A percentile compares a stretch with the other conserved stretches of the same genome.
Evolutionary conservation across 2,888 invertebrate species (phyloP).

Genomic region (Trypoxylon attenuatum): DNA sequence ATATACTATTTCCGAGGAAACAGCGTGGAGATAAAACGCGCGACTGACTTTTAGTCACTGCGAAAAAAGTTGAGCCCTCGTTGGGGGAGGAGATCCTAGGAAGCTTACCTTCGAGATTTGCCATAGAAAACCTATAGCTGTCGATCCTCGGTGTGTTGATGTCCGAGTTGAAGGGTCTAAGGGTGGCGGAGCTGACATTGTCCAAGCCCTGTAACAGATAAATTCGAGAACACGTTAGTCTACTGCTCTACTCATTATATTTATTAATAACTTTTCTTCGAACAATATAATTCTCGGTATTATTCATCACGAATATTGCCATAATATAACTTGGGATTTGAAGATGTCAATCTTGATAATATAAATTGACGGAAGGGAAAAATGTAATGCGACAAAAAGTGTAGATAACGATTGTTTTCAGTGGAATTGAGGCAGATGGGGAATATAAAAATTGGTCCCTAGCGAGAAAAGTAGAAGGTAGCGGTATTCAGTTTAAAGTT

Average conservation of each 20-base stretch:
- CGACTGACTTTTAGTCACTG: conserved; percentile 5
- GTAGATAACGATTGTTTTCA: too few species aligned
- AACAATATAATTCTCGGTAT: too few species aligned
- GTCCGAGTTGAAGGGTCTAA: conserved; percentile 81
- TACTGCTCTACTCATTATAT: too few species aligned
- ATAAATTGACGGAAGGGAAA: too few species aligned
- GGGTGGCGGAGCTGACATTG: conserved; percentile 77
- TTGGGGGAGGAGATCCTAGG: background rate
- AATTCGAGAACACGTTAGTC: background rate
- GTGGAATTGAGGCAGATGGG: background rate
- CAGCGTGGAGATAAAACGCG: conserved; percentile 21
- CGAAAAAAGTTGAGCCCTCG: background rate
- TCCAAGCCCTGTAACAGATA: conserved; percentile 82
- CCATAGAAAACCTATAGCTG: conserved; percentile 95
- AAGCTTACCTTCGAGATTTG: conserved; percentile 86
- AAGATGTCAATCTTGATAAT: too few species aligned
- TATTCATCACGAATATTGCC: too few species aligned
- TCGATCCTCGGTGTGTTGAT: conserved; percentile 89
- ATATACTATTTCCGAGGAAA: conserved; percentile 24
- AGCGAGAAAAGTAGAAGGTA: background rate
- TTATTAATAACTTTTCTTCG: too few species aligned
- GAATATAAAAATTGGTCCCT: background rate
- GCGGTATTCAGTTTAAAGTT: conserved; percentile 15
- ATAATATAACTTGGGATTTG: too few species aligned
- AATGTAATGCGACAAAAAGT: too few species aligned